These are phyloP conservation scores for Aphis craccivora DNA, from an alignment of 1,140 invertebrate species.

Conservation along the genomic window DNA sequence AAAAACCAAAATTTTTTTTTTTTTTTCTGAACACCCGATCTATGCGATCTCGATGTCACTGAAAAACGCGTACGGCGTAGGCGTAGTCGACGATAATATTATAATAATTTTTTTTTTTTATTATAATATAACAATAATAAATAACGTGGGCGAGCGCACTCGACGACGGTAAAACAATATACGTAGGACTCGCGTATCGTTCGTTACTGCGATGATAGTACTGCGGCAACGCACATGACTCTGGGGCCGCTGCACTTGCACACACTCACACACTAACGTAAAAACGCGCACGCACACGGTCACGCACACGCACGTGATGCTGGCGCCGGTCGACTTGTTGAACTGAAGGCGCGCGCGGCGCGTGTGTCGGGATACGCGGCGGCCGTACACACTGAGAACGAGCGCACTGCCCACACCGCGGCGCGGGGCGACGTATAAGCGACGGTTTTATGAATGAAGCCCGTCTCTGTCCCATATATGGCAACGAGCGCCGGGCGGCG, in stretches of 20 bases:
- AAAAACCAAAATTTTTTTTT: not conserved
- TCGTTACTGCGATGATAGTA: not conserved
- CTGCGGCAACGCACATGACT: constrained; percentile 8
- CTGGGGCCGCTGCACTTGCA: not conserved
- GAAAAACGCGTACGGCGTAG: not conserved
- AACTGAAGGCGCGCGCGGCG: constrained; percentile 58
- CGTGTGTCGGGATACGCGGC: constrained; percentile 61
- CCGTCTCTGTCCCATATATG: constrained; percentile 68
- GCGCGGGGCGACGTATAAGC: constrained; percentile 67
- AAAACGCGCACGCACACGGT: constrained; percentile 58
- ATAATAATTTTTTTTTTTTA: not conserved
- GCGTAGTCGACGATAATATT: not conserved
- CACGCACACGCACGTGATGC: constrained; percentile 53
- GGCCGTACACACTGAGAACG: constrained; percentile 62
- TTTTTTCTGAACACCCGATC: not conserved
- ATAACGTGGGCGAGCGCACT: not conserved
- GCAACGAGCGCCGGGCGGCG: constrained; percentile 64
- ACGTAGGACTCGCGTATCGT: not conserved
- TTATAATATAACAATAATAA: not conserved
- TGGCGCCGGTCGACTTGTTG: constrained; percentile 56
- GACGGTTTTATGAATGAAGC: constrained; percentile 74
- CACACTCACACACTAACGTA: not conserved
- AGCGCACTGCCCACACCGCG: constrained; percentile 56
- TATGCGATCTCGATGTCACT: too few species aligned
- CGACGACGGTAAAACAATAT: not conserved